These are phyloP conservation scores for Drosophila navojoa DNA, from an alignment of 1,140 invertebrate species.

Conservation along the genomic window DNA sequence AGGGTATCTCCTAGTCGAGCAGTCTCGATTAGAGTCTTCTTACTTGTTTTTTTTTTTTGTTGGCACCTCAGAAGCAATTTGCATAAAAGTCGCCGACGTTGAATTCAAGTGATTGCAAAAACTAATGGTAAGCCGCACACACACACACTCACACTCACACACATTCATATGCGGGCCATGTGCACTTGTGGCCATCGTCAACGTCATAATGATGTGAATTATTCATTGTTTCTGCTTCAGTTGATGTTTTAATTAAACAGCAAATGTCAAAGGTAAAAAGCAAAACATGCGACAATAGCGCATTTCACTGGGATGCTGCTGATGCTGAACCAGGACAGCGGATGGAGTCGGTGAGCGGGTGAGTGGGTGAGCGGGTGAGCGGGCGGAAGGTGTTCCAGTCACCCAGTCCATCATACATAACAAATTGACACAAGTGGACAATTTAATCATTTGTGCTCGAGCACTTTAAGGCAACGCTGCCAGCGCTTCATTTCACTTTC, in stretches of 20 bases:
- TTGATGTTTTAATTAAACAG: constrained; percentile 74
- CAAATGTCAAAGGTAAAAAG: constrained; percentile 30
- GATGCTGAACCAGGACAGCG: too few species aligned
- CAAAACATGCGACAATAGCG: constrained; percentile 36
- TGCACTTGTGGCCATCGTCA: constrained; percentile 37
- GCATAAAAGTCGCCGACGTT: constrained; percentile 59
- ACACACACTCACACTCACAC: not conserved
- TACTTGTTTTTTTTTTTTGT: not conserved
- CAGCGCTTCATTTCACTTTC: not conserved
- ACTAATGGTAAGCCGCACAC: constrained; percentile 14
- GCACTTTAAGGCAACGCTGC: not conserved
- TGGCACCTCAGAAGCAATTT: constrained; percentile 49
- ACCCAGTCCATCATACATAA: constrained; percentile 26
- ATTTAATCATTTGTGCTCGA: constrained; percentile 2
- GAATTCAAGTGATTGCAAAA: constrained; percentile 30
- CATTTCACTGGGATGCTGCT: not conserved
- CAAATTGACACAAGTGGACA: constrained; percentile 28
- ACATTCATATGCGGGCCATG: not conserved
- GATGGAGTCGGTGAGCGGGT: too few species aligned
- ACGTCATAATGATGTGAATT: constrained; percentile 68
- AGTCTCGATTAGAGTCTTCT: too few species aligned
- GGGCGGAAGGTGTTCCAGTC: not conserved
- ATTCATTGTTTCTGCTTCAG: constrained; percentile 74
- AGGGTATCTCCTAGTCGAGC: too few species aligned
- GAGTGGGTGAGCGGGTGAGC: not conserved